phyloP scores from a whole-genome alignment of 1,140 invertebrate species.

The Melitaea cinxia region DNA sequence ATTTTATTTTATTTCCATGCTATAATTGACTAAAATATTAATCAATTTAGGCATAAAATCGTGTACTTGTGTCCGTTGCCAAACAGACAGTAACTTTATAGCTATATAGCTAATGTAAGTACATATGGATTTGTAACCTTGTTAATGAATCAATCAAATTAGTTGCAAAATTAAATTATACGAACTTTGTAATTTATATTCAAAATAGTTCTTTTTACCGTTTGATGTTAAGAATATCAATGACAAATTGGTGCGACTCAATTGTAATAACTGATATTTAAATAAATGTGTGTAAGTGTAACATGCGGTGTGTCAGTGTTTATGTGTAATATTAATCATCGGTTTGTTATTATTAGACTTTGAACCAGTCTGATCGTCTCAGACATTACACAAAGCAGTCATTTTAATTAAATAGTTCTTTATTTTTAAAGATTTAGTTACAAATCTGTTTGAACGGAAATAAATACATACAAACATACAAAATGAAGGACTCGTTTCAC shows the following conservation, averaged over 20 bases:
- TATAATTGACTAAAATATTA: too few species aligned
- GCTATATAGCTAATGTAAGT: too few species aligned
- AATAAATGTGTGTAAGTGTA: constrained; percentile 5
- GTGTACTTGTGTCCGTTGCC: too few species aligned
- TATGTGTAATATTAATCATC: neutral
- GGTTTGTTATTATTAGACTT: constrained; percentile 3
- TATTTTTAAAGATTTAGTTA: too few species aligned
- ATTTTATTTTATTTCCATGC: too few species aligned
- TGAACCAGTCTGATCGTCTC: constrained; percentile 1
- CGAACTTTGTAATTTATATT: neutral
- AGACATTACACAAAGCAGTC: neutral
- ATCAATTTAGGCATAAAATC: too few species aligned
- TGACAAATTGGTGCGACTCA: constrained; percentile 10
- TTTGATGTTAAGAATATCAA: constrained; percentile 11
- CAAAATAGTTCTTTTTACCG: constrained; percentile 12
- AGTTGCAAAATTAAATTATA: neutral
- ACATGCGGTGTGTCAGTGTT: constrained; percentile 1
- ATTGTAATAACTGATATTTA: constrained; percentile 4
- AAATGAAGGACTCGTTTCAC: too few species aligned
- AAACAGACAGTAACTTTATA: too few species aligned
- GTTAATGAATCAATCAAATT: neutral
- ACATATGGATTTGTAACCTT: too few species aligned
- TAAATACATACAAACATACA: too few species aligned
- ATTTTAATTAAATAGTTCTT: too few species aligned
- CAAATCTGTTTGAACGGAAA: too few species aligned